A percentile compares a stretch with the other conserved stretches of the same genome.
Conservation (phyloP, 1,140 invertebrate genomes). For the Drosophila baimaii region DNA sequence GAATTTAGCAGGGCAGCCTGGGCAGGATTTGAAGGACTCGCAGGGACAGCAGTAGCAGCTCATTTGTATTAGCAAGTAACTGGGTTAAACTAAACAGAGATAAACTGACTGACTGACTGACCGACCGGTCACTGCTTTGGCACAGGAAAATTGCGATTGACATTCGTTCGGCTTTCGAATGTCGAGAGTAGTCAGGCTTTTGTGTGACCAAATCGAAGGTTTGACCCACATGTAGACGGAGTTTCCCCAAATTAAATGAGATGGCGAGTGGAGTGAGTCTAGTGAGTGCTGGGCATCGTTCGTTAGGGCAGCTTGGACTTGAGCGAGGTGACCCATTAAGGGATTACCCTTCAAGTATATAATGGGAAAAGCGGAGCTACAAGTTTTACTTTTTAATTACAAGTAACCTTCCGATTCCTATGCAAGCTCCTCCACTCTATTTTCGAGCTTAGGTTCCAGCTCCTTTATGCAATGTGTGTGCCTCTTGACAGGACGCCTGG, state of each 20-base stretch:
- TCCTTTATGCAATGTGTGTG: conserved; percentile 11
- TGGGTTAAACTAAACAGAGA: conserved; percentile 66
- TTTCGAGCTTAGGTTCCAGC: conserved; percentile 4
- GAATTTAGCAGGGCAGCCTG: conserved; percentile 30
- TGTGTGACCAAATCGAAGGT: conserved; percentile 20
- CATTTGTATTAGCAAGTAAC: conserved; percentile 66
- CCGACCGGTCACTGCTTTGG: conserved; percentile 15
- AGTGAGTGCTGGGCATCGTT: neutral
- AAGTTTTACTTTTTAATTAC: conserved; percentile 4
- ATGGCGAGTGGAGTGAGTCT: neutral
- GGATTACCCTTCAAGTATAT: neutral
- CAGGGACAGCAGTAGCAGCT: conserved; percentile 12
- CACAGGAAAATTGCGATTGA: conserved; percentile 44
- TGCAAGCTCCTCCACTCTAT: conserved; percentile 1
- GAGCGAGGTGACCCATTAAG: conserved; percentile 1
- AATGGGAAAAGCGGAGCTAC: neutral
- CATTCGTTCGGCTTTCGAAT: conserved; percentile 29
- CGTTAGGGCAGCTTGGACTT: neutral
- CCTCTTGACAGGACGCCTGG: conserved; percentile 17
- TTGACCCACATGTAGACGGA: conserved; percentile 32
- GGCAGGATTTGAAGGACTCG: conserved; percentile 6
- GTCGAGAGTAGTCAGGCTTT: conserved; percentile 11
- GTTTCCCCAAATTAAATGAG: conserved; percentile 27
- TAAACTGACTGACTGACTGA: conserved; percentile 32
- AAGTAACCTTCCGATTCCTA: neutral